Conservation (phyloP, 64 coral and sea anemone species). For the Dendrophyllia cribrosa region DNA sequence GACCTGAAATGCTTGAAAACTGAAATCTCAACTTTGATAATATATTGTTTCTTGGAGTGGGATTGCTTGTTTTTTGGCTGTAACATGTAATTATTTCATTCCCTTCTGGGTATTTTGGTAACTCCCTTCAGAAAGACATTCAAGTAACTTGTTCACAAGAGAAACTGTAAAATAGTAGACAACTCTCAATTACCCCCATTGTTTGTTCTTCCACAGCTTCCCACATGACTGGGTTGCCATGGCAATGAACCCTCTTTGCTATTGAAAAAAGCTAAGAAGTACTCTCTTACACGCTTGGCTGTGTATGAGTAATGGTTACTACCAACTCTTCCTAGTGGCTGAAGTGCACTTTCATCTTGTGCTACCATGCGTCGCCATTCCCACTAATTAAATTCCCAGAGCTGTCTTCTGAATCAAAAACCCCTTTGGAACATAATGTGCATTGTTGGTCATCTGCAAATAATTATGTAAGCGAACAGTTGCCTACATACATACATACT, state of each 20-base stretch:
- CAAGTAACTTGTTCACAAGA: too few relatives aligned
- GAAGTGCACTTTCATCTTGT: constrained; percentile 15
- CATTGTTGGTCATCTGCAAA: constrained; percentile 39
- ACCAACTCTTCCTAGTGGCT: constrained; percentile 56
- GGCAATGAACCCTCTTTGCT: constrained; percentile 40
- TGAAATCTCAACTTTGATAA: too few relatives aligned
- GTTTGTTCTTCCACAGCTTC: constrained; percentile 45
- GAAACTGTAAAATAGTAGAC: too few relatives aligned
- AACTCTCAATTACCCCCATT: too few relatives aligned
- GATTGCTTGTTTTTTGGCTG: too few relatives aligned
- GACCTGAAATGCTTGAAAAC: too few relatives aligned
- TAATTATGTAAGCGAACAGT: constrained; percentile 48
- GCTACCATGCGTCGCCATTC: constrained; percentile 31
- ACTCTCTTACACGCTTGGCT: constrained; percentile 47
- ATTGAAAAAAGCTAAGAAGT: constrained; percentile 36
- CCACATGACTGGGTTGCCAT: constrained; percentile 57
- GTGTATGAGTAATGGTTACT: constrained; percentile 52
- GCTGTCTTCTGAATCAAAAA: constrained; percentile 54
- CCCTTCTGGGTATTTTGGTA: too few relatives aligned
- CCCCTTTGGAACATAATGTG: constrained; percentile 35
- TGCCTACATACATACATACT: too few relatives aligned
- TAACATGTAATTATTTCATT: too few relatives aligned
- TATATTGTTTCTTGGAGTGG: too few relatives aligned
- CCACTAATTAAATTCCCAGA: constrained; percentile 49
- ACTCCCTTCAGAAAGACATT: too few relatives aligned